These are phyloP conservation scores for Ornithoptera alexandrae DNA, from an alignment of 2,888 invertebrate species.

Conservation along the genomic window DNA sequence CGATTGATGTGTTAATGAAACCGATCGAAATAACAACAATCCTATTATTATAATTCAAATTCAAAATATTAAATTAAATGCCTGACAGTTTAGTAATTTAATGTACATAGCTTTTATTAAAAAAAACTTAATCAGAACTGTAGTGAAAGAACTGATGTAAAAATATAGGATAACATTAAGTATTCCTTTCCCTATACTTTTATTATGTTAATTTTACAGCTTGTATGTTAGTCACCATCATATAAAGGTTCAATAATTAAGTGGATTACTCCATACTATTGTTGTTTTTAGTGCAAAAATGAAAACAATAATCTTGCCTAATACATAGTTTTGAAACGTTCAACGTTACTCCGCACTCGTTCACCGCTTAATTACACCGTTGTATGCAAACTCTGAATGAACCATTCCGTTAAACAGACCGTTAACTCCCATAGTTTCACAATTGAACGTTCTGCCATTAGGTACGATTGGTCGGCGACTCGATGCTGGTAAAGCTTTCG, in stretches of 20 bases:
- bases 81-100: no score
- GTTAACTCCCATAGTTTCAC: slow-evolving; percentile 60
- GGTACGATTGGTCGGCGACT: slow-evolving; percentile 22
- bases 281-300: background rate
- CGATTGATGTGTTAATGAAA: slow-evolving; percentile 27
- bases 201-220: no score
- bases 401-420: slow-evolving; percentile 69
- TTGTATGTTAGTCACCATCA: background rate
- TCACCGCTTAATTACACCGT: slow-evolving; percentile 52
- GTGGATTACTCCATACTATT: background rate
- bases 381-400: slow-evolving; percentile 56
- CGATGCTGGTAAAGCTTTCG: slow-evolving; percentile 10
- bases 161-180: no score
- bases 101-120: no score
- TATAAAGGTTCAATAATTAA: background rate
- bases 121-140: no score
- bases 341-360: slow-evolving; percentile 51
- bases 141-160: no score
- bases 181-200: no score
- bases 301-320: background rate
- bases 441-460: slow-evolving; percentile 20
- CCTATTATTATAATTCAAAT: background rate
- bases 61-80: no score
- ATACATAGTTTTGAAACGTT: slow-evolving; percentile 40
- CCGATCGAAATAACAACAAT: slow-evolving; percentile 12